phyloP scores from a whole-genome alignment of 2,888 invertebrate genomes.

The Dromius quadrimaculatus region DNA sequence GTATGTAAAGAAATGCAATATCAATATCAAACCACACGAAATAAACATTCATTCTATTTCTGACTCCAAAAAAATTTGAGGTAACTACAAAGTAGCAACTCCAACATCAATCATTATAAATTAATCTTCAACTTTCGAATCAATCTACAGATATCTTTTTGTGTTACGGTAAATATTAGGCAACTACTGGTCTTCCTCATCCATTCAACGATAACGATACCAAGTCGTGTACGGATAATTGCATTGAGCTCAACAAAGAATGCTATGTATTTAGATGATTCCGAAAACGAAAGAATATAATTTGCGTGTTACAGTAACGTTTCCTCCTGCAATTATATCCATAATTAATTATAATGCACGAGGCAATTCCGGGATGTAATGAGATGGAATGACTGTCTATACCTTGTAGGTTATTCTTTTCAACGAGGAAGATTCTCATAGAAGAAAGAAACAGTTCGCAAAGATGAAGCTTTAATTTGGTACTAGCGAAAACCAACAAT shows the following conservation, averaged over 20 bases:
- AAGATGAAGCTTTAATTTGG: no score
- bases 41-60: no score
- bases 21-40: no score
- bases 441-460: no score
- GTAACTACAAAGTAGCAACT: no score
- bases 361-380: slow-evolving; percentile 35
- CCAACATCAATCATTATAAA: slow-evolving; percentile 16
- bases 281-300: slow-evolving; percentile 34
- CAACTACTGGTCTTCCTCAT: no score
- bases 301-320: slow-evolving; percentile 36
- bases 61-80: no score
- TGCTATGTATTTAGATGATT: slow-evolving; percentile 27
- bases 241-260: slow-evolving; percentile 19
- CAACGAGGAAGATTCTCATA: slow-evolving; percentile 17
- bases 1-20: no score
- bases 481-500: no score
- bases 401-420: no score
- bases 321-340: slow-evolving; percentile 45
- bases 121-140: slow-evolving; percentile 7
- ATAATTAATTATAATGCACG: slow-evolving; percentile 42
- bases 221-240: slow-evolving; percentile 3
- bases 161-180: slow-evolving; percentile 15
- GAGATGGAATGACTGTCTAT: slow-evolving; percentile 34
- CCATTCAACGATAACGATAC: background rate
- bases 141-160: background rate